phyloP scores from a whole-genome alignment of 2,888 invertebrate species.

The Auanema freiburgensis region DNA sequence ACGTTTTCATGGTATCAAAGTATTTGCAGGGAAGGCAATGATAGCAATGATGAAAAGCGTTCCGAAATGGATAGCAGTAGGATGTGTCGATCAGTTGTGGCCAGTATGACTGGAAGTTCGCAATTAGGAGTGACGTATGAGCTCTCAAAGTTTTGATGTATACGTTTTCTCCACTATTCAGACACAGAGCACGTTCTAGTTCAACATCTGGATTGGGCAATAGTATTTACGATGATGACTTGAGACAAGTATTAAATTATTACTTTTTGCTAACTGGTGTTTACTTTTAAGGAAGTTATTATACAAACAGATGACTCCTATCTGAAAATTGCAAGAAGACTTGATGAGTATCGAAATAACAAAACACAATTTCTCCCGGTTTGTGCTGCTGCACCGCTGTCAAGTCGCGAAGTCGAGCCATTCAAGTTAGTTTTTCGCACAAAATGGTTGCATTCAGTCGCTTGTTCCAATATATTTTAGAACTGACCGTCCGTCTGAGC shows the following conservation, averaged over 20 bases:
- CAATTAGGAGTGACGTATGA: too few species aligned
- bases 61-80: slow-evolving; percentile 1
- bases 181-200: slow-evolving; percentile 30
- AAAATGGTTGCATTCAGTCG: not conserved
- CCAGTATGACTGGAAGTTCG: not conserved
- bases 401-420: not conserved
- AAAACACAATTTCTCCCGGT: slow-evolving; percentile 44
- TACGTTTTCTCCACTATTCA: not conserved
- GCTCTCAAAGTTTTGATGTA: not conserved
- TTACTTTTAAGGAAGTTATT: slow-evolving; percentile 48
- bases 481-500: slow-evolving; percentile 34
- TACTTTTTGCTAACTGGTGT: not conserved
- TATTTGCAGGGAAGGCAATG: slow-evolving; percentile 7
- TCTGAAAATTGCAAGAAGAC: slow-evolving; percentile 58
- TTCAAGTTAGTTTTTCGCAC: not conserved
- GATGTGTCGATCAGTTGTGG: slow-evolving; percentile 12
- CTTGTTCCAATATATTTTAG: slow-evolving; percentile 21
- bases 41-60: slow-evolving; percentile 8
- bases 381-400: slow-evolving; percentile 43
- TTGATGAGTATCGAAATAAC: slow-evolving; percentile 55
- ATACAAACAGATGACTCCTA: slow-evolving; percentile 64
- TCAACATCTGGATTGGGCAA: slow-evolving; percentile 39
- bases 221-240: slow-evolving; percentile 38
- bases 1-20: not conserved
- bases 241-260: slow-evolving; percentile 22